These are phyloP conservation scores for Drosophila anceps DNA, from an alignment of 2,888 invertebrate genomes.

Conservation along the genomic window DNA sequence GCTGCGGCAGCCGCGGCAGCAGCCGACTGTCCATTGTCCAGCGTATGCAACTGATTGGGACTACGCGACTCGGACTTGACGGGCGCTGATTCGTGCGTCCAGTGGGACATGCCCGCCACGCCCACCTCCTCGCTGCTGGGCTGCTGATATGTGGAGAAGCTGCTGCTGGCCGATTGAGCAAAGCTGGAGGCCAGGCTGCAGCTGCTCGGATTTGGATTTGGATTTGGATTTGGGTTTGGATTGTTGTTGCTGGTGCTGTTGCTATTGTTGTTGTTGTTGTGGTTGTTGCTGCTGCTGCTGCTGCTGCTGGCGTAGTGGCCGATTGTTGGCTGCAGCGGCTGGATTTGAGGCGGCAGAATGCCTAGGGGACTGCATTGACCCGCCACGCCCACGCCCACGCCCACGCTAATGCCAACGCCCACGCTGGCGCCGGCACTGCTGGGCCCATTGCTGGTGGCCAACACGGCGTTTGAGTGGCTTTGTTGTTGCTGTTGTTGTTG, in stretches of 20 bases:
- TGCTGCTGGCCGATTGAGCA: conserved; percentile 77
- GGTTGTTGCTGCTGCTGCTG: conserved; percentile 29
- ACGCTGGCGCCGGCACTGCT: conserved; percentile 84
- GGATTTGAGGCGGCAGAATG: conserved; percentile 82
- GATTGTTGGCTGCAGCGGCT: conserved; percentile 82
- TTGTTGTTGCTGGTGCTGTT: conserved; percentile 43
- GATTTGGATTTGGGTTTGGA: conserved; percentile 22
- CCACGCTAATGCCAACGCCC: conserved; percentile 84
- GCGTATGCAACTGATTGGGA: conserved; percentile 53
- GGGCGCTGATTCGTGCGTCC: conserved; percentile 80
- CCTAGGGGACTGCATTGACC: conserved; percentile 82
- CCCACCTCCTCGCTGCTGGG: conserved; percentile 61
- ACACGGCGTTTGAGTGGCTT: conserved; percentile 83
- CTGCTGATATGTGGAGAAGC: conserved; percentile 83
- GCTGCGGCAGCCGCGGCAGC: conserved; percentile 39
- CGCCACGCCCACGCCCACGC: conserved; percentile 77
- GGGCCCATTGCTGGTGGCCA: conserved; percentile 77
- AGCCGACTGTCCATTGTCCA: conserved; percentile 54
- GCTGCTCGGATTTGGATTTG: conserved; percentile 63
- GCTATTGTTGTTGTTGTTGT: conserved; percentile 32
- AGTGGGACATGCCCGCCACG: conserved; percentile 83
- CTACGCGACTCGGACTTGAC: conserved; percentile 90
- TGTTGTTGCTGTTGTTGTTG: conserved; percentile 67
- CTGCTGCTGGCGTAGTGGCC: conserved; percentile 65
- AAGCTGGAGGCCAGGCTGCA: conserved; percentile 72